A percentile compares a stretch with the other conserved stretches of the same genome.
These are phyloP conservation scores for Charina bottae DNA, from an alignment of 2,113 vertebrate species.

Conservation along the genomic window DNA sequence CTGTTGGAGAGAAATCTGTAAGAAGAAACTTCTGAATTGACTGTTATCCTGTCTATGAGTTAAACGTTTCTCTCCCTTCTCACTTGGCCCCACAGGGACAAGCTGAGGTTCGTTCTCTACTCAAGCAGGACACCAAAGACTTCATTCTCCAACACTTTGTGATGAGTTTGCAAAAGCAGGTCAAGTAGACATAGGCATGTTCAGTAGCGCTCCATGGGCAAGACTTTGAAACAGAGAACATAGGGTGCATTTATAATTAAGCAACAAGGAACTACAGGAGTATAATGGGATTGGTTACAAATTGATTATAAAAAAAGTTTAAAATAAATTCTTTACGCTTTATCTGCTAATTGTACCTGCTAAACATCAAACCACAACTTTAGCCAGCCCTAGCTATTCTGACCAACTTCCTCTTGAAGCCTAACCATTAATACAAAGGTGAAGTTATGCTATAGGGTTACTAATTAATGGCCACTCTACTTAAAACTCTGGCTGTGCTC, in stretches of 20 bases:
- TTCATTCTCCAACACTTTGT: background rate
- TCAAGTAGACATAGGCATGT: background rate
- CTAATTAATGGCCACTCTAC: background rate
- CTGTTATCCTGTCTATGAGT: background rate
- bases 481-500: background rate
- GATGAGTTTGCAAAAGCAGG: background rate
- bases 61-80: background rate
- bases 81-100: background rate
- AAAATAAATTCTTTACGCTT: background rate
- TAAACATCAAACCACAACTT: background rate
- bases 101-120: background rate
- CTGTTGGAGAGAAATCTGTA: background rate
- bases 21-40: background rate
- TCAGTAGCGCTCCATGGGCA: background rate
- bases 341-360: background rate
- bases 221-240: background rate
- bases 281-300: background rate
- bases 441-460: background rate
- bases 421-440: background rate
- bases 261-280: background rate
- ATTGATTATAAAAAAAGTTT: background rate
- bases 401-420: background rate
- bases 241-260: background rate
- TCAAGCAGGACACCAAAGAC: background rate
- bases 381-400: background rate